phyloP scores from a whole-genome alignment of 2,797 vertebrate genomes.

The Clamator glandarius region DNA sequence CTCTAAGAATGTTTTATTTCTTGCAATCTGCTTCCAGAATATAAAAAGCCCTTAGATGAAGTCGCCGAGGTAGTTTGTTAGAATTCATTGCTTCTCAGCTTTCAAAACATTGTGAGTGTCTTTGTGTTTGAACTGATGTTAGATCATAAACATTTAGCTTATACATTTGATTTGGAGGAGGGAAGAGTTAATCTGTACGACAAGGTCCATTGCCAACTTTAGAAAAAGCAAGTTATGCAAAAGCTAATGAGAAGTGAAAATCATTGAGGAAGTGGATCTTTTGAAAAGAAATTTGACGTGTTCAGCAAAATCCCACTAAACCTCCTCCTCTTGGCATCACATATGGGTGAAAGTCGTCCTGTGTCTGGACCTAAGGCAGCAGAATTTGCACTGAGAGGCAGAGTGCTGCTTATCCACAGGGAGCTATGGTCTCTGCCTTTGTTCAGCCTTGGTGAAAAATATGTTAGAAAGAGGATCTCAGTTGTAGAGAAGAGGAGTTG shows the following conservation, averaged over 20 bases:
- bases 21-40: background rate
- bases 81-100: background rate
- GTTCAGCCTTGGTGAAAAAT: background rate
- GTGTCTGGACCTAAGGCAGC: fast-evolving
- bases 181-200: background rate
- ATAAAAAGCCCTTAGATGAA: background rate
- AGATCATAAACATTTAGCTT: background rate
- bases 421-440: background rate
- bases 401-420: background rate
- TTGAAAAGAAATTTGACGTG: background rate
- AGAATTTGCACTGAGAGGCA: background rate
- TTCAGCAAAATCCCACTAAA: background rate
- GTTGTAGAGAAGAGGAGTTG: background rate
- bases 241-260: constrained; percentile 17
- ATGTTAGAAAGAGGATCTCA: background rate
- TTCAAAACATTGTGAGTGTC: background rate
- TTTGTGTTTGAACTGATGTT: background rate
- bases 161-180: background rate
- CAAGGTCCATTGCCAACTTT: background rate
- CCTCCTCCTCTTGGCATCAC: background rate
- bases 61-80: background rate
- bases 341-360: fast-evolving
- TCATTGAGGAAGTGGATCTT: constrained; percentile 1
- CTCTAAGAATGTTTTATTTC: background rate
- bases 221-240: background rate